Evolutionary conservation across 2,888 invertebrate species (phyloP).

Genomic region (Danaus chrysippus): DNA sequence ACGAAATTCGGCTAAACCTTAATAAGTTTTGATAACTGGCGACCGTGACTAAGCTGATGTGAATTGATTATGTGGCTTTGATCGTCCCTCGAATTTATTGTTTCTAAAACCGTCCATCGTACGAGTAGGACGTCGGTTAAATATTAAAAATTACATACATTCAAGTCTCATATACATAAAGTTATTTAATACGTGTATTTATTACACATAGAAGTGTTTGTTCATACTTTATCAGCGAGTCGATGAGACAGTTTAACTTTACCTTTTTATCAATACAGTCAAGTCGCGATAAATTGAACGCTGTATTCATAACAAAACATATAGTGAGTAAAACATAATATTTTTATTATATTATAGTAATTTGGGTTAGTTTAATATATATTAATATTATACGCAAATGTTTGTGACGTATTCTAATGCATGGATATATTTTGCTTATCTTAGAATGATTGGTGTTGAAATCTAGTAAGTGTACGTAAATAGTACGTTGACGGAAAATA

Average conservation of each 20-base stretch:
- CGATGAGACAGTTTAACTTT: constrained; percentile 6
- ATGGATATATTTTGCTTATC: too few species aligned
- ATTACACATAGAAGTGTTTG: neutral
- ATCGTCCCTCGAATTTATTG: constrained; percentile 30
- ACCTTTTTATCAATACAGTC: constrained; percentile 8
- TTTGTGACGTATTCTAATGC: too few species aligned
- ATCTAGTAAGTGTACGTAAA: too few species aligned
- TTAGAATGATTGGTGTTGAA: too few species aligned
- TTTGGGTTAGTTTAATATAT: neutral
- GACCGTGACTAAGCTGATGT: constrained; percentile 25
- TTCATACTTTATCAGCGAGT: constrained; percentile 6
- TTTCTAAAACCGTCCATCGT: constrained; percentile 27
- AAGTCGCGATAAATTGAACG: constrained; percentile 7
- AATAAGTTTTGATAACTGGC: constrained; percentile 22
- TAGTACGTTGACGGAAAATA: too few species aligned
- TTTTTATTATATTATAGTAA: neutral
- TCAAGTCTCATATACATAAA: too few species aligned
- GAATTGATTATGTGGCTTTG: constrained; percentile 29
- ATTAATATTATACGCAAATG: too few species aligned
- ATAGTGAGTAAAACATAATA: neutral
- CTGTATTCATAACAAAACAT: neutral
- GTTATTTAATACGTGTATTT: neutral
- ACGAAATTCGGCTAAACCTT: too few species aligned
- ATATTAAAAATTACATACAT: constrained; percentile 6
- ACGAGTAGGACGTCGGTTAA: constrained; percentile 26